Evolutionary conservation across 2,113 vertebrate genomes (phyloP), one percentile per base, ranked within the genome.

Genomic region (Scolopax mira): DNA sequence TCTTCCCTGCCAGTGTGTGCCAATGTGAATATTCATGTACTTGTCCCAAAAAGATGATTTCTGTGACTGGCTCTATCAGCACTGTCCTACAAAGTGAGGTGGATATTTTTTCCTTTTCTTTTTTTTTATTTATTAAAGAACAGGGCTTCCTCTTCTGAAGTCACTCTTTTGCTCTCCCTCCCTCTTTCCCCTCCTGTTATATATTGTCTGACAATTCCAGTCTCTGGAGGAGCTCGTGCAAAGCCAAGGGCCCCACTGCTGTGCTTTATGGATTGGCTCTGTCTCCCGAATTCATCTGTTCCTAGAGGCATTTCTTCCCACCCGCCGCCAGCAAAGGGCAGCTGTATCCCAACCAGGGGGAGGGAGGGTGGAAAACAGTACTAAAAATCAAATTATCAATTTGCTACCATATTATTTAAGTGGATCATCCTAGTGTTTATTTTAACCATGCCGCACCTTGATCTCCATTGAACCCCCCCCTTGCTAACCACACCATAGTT

Each of bases 121-220:
- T 16, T 6, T 30, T 73, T 51, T 35, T 85, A 77, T 85, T 83
- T 83, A 94, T 83, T 83, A 94, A 85, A 71, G 79, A 93, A 65
- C 46, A 41, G 30, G 8, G 37, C 23, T 83, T 31, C 49, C 33
- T 90, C 44, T 95, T 60, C 85, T 57, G 46, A 31, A 92, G 55
- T 13, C 27, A 18, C 21, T 79, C n/a, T 21, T 15, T 42, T 55
- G 58, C 28, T 49, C 18, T 30, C 42, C 46, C 31, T 31, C 27
- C 17, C 24, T 61, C 60, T 82, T 94, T 61, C 9, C 12, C 49
- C 30, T 90, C 52, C 80, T 78, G 54, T 94, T 97, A 91, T 92
- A 25, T 82, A 91, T 96, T 49, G 49, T 73, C 85, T 95, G 89
- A 87, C 91, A 88, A 48, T 71, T 88, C 15, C 65, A 93, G 79